These are phyloP conservation scores for Leucophenga varia DNA, from an alignment of 1,140 invertebrate species.

Conservation along the genomic window DNA sequence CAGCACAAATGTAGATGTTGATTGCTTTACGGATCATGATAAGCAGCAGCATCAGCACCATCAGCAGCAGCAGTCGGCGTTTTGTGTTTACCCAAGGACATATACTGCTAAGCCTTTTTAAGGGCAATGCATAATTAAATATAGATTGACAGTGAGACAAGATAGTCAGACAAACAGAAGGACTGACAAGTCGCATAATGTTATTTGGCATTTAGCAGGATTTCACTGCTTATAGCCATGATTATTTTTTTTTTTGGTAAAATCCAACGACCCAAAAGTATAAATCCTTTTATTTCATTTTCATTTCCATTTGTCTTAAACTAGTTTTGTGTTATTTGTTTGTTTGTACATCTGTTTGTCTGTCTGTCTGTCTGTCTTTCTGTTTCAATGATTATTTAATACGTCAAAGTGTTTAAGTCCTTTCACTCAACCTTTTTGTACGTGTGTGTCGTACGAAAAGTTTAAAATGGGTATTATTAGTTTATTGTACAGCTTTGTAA, in stretches of 20 bases:
- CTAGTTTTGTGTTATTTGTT: too few relatives aligned
- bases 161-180: slow-evolving; percentile 12
- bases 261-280: too few relatives aligned
- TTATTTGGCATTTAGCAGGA: slow-evolving; percentile 36
- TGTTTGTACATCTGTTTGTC: slow-evolving; percentile 1
- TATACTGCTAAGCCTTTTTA: too few relatives aligned
- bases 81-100: too few relatives aligned
- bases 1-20: slow-evolving; percentile 8
- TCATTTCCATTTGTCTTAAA: neutral
- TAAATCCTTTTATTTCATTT: neutral
- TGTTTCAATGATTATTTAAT: slow-evolving; percentile 39
- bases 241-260: too few relatives aligned
- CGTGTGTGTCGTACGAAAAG: too few relatives aligned
- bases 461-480: too few relatives aligned
- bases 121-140: slow-evolving; percentile 51
- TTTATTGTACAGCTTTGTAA: too few relatives aligned
- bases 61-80: slow-evolving; percentile 1
- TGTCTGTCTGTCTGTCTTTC: slow-evolving; percentile 9
- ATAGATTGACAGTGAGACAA: slow-evolving; percentile 29
- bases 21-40: slow-evolving; percentile 17
- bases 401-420: slow-evolving; percentile 53
- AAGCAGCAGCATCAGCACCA: neutral
- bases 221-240: too few relatives aligned
- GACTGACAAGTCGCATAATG: too few relatives aligned
- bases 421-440: too few relatives aligned